Evolutionary conservation across 2,888 invertebrate genomes (phyloP), one percentile per base, ranked within the genome.

Genomic region (Notodonta dromedarius): DNA sequence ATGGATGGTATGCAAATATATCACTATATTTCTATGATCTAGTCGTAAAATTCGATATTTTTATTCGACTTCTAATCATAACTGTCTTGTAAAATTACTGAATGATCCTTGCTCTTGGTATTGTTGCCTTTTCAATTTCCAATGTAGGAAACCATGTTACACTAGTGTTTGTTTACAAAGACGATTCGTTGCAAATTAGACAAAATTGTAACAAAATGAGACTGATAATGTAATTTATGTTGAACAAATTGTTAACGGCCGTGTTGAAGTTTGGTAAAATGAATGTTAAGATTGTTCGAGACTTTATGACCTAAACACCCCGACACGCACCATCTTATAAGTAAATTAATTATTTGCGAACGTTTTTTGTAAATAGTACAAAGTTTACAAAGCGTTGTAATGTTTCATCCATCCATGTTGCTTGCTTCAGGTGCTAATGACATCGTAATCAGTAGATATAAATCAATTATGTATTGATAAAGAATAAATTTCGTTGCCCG

Each of bases 221-320:
- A 90, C 90, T 90, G 90, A 89, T 82, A 80, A 82, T 83, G 86
- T 88, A 24, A 53, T 87, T 88, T 84, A 85, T 79, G 78, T 85
- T 84, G 78, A 78, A 70, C 68, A 71, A 73, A 63, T 76, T 73
- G 71, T 77, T 76, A 68, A 70, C 62, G 70, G 56, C 65, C 62
- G 62, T 79, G 73, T 76, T 79, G 65, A 78, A 69, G 77, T 79
- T 79, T 78, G 74, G 64, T 71, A 76, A 67, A 69, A 69, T 74
- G 73, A 71, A 67, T 66, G 68, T 65, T 75, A 61, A 63, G 24
- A 60, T 65, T 67, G 60, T 72, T 74, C 68, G 61, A 65, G 65
- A 60, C 61, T 59, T 59, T 59, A 58, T 61, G 67, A 59, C 63
- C 56, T 58, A 63, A 70, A 73, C 53, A 63, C 58, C 61, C 53